Evolutionary conservation across 2,797 vertebrate species (phyloP).

Genomic region (Pyrrhura leucotis): DNA sequence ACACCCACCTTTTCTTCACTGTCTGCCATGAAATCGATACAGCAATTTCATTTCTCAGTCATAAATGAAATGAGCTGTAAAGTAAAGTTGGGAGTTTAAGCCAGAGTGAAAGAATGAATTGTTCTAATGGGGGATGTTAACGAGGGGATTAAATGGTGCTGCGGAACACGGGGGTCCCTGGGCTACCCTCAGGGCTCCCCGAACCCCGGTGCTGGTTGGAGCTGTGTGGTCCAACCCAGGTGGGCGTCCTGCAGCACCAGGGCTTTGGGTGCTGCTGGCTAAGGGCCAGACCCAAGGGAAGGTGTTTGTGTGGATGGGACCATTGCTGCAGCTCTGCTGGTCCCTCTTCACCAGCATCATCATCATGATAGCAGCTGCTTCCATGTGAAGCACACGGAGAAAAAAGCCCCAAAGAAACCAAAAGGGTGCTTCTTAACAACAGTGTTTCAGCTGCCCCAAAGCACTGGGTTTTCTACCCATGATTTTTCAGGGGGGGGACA

Average conservation of each 20-base stretch:
- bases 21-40: conserved; percentile 43
- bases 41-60: conserved; percentile 62
- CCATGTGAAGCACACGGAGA: accelerated
- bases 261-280: not conserved
- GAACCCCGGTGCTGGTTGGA: not conserved
- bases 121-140: conserved; percentile 54
- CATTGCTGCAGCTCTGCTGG: accelerated
- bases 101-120: conserved; percentile 62
- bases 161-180: not conserved
- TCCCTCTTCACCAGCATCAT: not conserved
- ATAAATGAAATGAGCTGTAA: conserved; percentile 76
- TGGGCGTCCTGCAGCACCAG: not conserved
- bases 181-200: not conserved
- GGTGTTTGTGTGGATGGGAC: not conserved
- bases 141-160: conserved; percentile 20
- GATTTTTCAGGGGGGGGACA: accelerated
- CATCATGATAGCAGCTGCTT: accelerated
- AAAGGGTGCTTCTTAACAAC: accelerated
- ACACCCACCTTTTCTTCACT: conserved; percentile 30
- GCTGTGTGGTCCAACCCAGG: conserved; percentile 37
- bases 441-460: not conserved
- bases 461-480: accelerated
- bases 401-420: accelerated
- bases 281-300: not conserved
- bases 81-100: conserved; percentile 10